These are phyloP conservation scores for Nesospiza acunhae DNA, from an alignment of 2,113 vertebrate genomes.

Conservation along the genomic window DNA sequence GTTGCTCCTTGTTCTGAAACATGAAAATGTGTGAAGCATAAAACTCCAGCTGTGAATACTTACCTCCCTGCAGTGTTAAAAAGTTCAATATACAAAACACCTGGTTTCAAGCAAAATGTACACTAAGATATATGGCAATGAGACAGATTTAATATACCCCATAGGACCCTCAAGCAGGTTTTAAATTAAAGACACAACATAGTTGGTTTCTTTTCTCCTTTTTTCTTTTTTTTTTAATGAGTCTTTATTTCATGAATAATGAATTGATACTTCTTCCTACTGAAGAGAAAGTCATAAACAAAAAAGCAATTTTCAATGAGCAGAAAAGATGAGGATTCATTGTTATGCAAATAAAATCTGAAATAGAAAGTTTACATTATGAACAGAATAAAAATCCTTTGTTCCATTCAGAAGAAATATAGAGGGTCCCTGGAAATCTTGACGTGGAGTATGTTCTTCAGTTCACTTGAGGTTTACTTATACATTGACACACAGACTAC, in stretches of 20 bases:
- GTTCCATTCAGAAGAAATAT: neutral
- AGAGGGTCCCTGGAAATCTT: neutral
- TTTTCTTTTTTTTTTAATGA: neutral
- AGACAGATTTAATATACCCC: slow-evolving; percentile 85
- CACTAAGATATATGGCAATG: slow-evolving; percentile 79
- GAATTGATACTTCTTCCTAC: slow-evolving; percentile 52
- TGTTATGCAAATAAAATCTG: slow-evolving; percentile 54
- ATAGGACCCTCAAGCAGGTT: slow-evolving; percentile 76
- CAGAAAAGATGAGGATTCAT: neutral
- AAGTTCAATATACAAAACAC: slow-evolving; percentile 86
- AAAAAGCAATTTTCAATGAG: neutral
- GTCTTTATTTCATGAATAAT: slow-evolving; percentile 70
- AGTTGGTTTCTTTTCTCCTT: neutral
- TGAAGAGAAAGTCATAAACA: slow-evolving; percentile 33
- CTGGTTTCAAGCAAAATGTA: slow-evolving; percentile 83
- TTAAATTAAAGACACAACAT: slow-evolving; percentile 79
- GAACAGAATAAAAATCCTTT: neutral
- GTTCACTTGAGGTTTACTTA: neutral
- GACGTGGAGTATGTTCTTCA: neutral
- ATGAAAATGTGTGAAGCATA: slow-evolving; percentile 87
- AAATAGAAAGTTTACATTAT: neutral
- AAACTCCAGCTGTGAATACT: slow-evolving; percentile 87
- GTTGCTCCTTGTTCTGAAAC: slow-evolving; percentile 80
- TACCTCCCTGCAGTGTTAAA: slow-evolving; percentile 84
- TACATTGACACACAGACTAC: neutral